Evolutionary conservation across 2,888 invertebrate species (phyloP).

Genomic region (Apotomis betuletana): DNA sequence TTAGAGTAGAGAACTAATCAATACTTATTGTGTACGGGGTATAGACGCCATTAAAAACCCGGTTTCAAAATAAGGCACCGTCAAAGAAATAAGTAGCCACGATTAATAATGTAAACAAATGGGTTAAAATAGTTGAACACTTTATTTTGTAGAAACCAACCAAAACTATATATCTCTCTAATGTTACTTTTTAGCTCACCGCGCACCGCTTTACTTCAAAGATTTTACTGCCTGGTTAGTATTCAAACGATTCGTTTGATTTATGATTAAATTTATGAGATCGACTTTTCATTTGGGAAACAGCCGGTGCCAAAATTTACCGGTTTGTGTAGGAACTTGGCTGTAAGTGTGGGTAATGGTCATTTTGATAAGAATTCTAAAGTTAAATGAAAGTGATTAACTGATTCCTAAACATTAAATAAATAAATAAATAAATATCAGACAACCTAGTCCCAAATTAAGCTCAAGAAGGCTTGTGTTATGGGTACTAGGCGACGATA

Average conservation of each 20-base stretch:
- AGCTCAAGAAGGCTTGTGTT: too few relatives aligned
- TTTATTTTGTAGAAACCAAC: slow-evolving; percentile 50
- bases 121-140: slow-evolving; percentile 41
- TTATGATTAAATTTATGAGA: slow-evolving; percentile 56
- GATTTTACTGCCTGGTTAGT: slow-evolving; percentile 37
- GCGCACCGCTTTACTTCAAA: slow-evolving; percentile 41
- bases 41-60: slow-evolving; percentile 17
- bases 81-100: slow-evolving; percentile 41
- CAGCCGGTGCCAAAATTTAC: slow-evolving; percentile 51
- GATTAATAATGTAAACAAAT: slow-evolving; percentile 42
- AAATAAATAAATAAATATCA: too few relatives aligned
- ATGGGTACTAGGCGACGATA: too few relatives aligned
- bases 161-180: slow-evolving; percentile 55
- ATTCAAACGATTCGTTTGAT: slow-evolving; percentile 43
- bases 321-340: slow-evolving; percentile 44
- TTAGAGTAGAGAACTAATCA: neutral
- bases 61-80: slow-evolving; percentile 34
- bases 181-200: slow-evolving; percentile 42
- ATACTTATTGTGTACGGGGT: neutral
- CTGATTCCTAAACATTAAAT: too few relatives aligned
- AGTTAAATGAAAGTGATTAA: too few relatives aligned
- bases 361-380: neutral
- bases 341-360: neutral
- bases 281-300: slow-evolving; percentile 51
- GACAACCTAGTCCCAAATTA: too few relatives aligned